phyloP scores from a whole-genome alignment of 2,797 vertebrate genomes.

The Crenichthys baileyi region DNA sequence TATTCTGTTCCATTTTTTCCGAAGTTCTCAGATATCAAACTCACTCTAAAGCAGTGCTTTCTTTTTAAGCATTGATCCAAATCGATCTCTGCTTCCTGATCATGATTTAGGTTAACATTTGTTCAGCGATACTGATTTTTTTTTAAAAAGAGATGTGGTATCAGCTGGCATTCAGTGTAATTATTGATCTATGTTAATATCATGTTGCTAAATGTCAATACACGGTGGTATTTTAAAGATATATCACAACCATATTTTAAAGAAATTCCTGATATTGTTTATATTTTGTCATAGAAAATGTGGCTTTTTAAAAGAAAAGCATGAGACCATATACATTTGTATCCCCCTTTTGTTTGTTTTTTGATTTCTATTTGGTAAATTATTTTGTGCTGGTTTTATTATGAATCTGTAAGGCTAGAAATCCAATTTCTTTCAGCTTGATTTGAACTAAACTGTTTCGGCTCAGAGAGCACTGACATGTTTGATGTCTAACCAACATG shows the following conservation, averaged over 20 bases:
- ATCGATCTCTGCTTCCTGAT: conserved; percentile 39
- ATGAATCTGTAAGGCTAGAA: conserved; percentile 78
- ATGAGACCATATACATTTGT: conserved; percentile 77
- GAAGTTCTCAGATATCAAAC: conserved; percentile 32
- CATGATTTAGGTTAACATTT: conserved; percentile 48
- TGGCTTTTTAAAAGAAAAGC: conserved; percentile 79
- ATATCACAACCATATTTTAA: conserved; percentile 83
- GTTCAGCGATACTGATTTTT: conserved; percentile 55
- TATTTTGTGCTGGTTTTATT: conserved; percentile 80
- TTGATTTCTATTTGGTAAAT: conserved; percentile 69
- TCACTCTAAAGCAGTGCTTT: conserved; percentile 59
- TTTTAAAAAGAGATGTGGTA: conserved; percentile 51
- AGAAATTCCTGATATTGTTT: conserved; percentile 81
- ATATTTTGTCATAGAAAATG: conserved; percentile 82
- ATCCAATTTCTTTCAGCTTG: conserved; percentile 73
- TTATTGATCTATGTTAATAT: conserved; percentile 76
- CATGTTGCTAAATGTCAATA: conserved; percentile 78
- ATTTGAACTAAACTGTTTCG: conserved; percentile 62
- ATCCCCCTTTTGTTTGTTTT: conserved; percentile 57
- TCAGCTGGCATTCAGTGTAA: conserved; percentile 73
- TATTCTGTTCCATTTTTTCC: conserved; percentile 35
- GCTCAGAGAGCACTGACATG: conserved; percentile 57
- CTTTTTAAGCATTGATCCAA: conserved; percentile 45
- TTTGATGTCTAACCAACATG: conserved; percentile 52
- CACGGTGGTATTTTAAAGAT: conserved; percentile 80